These are phyloP conservation scores for Smutsia temminckii DNA, from an alignment of 2,797 vertebrate species.

Conservation along the genomic window DNA sequence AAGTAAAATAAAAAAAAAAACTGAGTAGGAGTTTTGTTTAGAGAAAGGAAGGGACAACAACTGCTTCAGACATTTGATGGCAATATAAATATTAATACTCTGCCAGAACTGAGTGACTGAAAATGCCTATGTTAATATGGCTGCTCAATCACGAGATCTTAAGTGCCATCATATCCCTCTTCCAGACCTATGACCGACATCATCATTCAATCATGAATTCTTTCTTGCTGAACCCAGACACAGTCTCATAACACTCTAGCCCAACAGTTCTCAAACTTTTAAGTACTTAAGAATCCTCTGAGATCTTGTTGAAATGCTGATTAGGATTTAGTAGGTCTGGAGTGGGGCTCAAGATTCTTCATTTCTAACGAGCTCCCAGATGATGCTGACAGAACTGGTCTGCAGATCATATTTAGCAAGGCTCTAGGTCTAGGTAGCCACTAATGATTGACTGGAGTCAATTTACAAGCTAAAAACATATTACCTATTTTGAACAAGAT, in stretches of 20 bases:
- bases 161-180: neutral
- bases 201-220: neutral
- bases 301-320: conserved; percentile 7
- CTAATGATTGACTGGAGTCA: neutral
- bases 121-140: neutral
- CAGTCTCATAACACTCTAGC: neutral
- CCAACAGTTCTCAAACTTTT: neutral
- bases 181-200: neutral
- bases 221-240: neutral
- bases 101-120: neutral
- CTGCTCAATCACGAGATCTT: neutral
- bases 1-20: conserved; percentile 1
- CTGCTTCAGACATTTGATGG: neutral
- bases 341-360: neutral
- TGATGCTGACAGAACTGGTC: neutral
- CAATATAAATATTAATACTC: conserved; percentile 23
- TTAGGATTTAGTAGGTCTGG: neutral
- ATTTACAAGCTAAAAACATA: neutral
- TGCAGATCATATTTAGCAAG: neutral
- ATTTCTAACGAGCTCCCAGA: neutral
- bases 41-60: neutral
- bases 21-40: neutral
- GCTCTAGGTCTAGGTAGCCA: neutral
- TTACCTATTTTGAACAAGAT: neutral
- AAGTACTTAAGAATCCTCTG: neutral